Evolutionary conservation across 2,113 vertebrate species (phyloP).

Genomic region (Neodon shergylaensis): DNA sequence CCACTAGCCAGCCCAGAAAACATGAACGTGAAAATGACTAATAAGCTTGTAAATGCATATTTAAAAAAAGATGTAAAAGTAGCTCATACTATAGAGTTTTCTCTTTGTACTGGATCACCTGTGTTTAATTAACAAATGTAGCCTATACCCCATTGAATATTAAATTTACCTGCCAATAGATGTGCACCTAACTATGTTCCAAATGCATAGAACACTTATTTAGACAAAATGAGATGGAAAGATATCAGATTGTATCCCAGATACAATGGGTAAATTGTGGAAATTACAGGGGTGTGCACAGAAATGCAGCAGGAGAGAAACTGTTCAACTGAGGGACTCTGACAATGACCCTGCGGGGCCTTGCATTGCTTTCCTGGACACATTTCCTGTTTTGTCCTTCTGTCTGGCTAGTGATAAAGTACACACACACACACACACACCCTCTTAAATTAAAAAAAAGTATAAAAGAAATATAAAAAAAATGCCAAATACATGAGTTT

Average conservation of each 20-base stretch:
- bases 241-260: not conserved
- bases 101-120: not conserved
- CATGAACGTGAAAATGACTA: not conserved
- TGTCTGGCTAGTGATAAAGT: not conserved
- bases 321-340: not conserved
- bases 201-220: conserved; percentile 5
- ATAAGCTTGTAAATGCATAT: conserved; percentile 35
- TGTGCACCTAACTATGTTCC: not conserved
- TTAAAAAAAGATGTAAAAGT: not conserved
- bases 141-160: not conserved
- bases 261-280: not conserved
- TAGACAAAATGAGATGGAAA: conserved; percentile 4
- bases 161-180: not conserved
- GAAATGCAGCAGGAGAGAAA: not conserved
- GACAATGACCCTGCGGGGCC: not conserved
- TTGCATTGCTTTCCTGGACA: not conserved
- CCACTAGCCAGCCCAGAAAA: not conserved
- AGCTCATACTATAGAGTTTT: not conserved
- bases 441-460: not conserved
- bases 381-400: not conserved
- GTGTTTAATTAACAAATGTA: not conserved
- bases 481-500: not conserved
- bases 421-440: not conserved
- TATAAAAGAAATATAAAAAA: not conserved
- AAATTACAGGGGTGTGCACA: not conserved